Conservation (phyloP, 2,888 invertebrate genomes). For the Thelaira solivaga region DNA sequence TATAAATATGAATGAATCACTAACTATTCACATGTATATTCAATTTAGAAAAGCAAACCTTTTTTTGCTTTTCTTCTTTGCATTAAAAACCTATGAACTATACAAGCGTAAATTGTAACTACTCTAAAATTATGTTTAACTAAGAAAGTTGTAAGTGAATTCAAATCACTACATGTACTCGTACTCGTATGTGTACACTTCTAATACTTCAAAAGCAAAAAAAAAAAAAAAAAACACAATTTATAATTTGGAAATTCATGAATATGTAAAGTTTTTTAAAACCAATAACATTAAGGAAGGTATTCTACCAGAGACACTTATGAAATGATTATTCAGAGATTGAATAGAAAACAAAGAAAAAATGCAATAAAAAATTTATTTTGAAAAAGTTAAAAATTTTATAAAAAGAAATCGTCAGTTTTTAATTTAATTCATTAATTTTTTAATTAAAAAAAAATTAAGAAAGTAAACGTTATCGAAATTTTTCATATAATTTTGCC, state of each 20-base stretch:
- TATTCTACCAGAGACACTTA: no score
- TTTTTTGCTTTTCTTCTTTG: slow-evolving; percentile 14
- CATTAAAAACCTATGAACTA: slow-evolving; percentile 59
- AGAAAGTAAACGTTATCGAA: no score
- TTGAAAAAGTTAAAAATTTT: no score
- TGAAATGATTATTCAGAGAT: no score
- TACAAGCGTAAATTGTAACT: slow-evolving; percentile 61
- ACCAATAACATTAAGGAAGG: slow-evolving; percentile 14
- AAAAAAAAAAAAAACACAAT: background rate
- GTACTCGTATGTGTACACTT: slow-evolving; percentile 41
- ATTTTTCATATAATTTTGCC: no score
- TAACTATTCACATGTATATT: slow-evolving; percentile 52
- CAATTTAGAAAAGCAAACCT: slow-evolving; percentile 56
- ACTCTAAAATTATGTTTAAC: slow-evolving; percentile 60
- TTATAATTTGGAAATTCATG: slow-evolving; percentile 19
- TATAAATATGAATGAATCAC: slow-evolving; percentile 56
- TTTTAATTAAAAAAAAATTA: no score
- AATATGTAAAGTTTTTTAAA: slow-evolving; percentile 12
- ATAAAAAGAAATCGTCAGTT: no score
- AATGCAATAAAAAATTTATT: no score
- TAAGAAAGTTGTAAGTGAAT: slow-evolving; percentile 58
- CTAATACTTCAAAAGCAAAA: slow-evolving; percentile 12
- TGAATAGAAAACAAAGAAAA: background rate
- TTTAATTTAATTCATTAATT: no score
- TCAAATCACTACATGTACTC: slow-evolving; percentile 44